Evolutionary conservation across 92 coral and sea anemone genomes (phyloP).

Genomic region (Phenganax subtilis): DNA sequence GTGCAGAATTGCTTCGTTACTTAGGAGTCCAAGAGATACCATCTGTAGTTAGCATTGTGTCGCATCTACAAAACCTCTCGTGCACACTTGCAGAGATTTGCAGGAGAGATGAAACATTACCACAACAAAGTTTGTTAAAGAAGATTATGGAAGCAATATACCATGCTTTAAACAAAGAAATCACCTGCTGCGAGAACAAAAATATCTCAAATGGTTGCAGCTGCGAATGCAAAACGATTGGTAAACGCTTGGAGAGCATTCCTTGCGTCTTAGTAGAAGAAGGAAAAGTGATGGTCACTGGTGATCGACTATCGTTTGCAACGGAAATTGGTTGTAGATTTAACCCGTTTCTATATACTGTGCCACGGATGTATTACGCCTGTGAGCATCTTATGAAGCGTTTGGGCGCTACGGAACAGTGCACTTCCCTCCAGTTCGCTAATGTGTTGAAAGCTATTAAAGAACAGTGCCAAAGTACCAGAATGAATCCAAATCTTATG

Average conservation of each 20-base stretch:
- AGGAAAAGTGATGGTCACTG: constrained; percentile 35
- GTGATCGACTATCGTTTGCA: constrained; percentile 20
- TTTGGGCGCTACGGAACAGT: constrained; percentile 35
- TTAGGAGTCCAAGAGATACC: constrained; percentile 74
- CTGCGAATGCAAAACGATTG: constrained; percentile 66
- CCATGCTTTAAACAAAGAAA: constrained; percentile 64
- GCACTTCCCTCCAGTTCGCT: constrained; percentile 38
- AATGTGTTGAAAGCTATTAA: constrained; percentile 36
- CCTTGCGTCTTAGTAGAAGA: constrained; percentile 48
- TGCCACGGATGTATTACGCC: constrained; percentile 35
- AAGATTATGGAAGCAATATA: constrained; percentile 71
- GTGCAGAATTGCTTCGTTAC: constrained; percentile 56
- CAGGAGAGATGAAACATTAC: constrained; percentile 79
- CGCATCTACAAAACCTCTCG: constrained; percentile 67
- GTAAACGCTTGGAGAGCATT: constrained; percentile 36
- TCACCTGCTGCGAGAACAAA: constrained; percentile 50
- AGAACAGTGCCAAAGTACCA: constrained; percentile 5
- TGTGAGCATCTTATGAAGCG: constrained; percentile 41
- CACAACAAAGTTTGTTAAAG: constrained; percentile 73
- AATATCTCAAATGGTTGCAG: constrained; percentile 63
- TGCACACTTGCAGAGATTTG: constrained; percentile 69
- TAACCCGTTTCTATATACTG: constrained; percentile 32
- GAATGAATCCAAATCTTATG: constrained; percentile 28
- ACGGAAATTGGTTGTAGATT: neutral
- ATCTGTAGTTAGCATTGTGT: constrained; percentile 73